Evolutionary conservation across 2,797 vertebrate species (phyloP), one percentile per base, ranked within the genome.

Genomic region (Miichthys miiuy): DNA sequence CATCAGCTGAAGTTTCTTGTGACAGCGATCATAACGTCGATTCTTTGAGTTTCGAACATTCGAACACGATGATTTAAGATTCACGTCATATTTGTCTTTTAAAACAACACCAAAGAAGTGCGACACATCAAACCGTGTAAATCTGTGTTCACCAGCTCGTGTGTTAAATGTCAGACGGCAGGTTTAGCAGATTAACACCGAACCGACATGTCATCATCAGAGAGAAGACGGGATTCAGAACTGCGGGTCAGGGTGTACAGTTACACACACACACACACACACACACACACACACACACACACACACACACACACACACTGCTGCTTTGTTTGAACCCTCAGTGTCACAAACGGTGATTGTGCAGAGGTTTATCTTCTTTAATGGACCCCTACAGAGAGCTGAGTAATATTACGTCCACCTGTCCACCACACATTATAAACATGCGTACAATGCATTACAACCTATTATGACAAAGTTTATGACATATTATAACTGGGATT

Each of bases 221-320:
- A 34, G 34, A 34, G 34, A 2, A 34, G 30, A 41, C 18, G 55
- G 62, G 72, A 54, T 38, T 80, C 60, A 65, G 13, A 75, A 66
- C 72, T 20, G 47, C 4, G 72, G 61, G 72, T 80, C 67, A 58
- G 38, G 4, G 73, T 72, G 55, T 76, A 64, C 72, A 47, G 79
- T 80, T 75, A 81, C 79, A 66, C 64, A 48, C 55, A 48, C 11
- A 34, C 34, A 34, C 34, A 34, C 34, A 34, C 30, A 34, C 30
- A 27, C 27, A 30, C 27, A 30, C 30, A 30, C 30, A 30, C 30
- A 30, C 30, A 25, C 25, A 25, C 25, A 81, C 79, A 66, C 64
- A 48, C 55, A 48, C 11, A 34, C 34, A 34, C 34, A 34, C 34
- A 34, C 30, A 34, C 30, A 27, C 27, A n/a, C 65, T 34, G 34